Conservation (phyloP, 2,888 invertebrate genomes). For the Phanerotoma sp. region DNA sequence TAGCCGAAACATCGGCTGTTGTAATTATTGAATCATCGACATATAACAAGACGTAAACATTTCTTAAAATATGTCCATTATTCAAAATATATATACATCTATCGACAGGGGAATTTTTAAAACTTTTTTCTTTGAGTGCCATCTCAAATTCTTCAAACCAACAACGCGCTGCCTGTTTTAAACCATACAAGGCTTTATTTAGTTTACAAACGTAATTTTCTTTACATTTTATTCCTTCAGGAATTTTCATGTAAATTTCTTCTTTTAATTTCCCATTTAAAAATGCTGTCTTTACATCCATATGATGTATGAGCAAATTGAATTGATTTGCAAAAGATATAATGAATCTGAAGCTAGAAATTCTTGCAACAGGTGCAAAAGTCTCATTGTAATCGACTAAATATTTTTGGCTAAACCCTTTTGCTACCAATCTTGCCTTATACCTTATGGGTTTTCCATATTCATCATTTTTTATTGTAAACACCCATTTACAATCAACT, state of each 20-base stretch:
- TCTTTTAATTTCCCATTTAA: too few relatives aligned
- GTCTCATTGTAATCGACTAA: not conserved
- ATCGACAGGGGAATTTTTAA: too few relatives aligned
- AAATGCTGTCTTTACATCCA: constrained; percentile 2
- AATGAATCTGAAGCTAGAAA: not conserved
- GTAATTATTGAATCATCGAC: constrained; percentile 10
- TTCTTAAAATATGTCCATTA: not conserved
- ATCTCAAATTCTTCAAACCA: too few relatives aligned
- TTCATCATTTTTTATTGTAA: not conserved
- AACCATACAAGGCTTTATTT: too few relatives aligned
- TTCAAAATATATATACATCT: not conserved
- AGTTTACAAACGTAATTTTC: too few relatives aligned
- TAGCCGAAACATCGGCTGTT: not conserved
- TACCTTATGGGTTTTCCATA: too few relatives aligned
- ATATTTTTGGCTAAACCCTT: too few relatives aligned
- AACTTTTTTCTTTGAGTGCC: too few relatives aligned
- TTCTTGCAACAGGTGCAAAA: not conserved
- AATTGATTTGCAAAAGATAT: not conserved
- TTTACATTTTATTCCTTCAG: too few relatives aligned
- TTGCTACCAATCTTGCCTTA: too few relatives aligned
- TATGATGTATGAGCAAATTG: not conserved
- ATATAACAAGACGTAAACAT: constrained; percentile 5
- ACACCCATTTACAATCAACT: not conserved
- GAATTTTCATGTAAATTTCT: too few relatives aligned
- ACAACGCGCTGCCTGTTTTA: too few relatives aligned